Evolutionary conservation across 2,888 invertebrate genomes (phyloP).

Genomic region (Panopea generosa): DNA sequence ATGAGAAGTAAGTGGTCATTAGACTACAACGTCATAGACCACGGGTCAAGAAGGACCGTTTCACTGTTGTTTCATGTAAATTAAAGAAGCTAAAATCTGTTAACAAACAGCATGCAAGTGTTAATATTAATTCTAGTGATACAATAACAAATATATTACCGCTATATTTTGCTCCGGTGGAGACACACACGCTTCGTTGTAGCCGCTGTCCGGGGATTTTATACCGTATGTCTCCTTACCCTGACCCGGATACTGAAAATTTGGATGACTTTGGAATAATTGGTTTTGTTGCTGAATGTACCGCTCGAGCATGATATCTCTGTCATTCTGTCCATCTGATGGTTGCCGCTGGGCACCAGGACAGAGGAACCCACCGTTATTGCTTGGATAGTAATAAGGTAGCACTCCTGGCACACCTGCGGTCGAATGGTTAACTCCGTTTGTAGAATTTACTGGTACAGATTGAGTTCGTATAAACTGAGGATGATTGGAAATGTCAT

Average conservation of each 20-base stretch:
- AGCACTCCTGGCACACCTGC: background rate
- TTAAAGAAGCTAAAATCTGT: too few species aligned
- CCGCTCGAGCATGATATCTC: slow-evolving; percentile 67
- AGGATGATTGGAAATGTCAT: slow-evolving; percentile 31
- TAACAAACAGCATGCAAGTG: too few species aligned
- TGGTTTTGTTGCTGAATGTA: slow-evolving; percentile 73
- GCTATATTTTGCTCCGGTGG: slow-evolving; percentile 33
- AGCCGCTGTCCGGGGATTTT: slow-evolving; percentile 82
- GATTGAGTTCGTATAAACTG: slow-evolving; percentile 39
- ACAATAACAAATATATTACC: slow-evolving; percentile 14
- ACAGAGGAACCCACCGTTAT: background rate
- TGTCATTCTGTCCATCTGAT: background rate
- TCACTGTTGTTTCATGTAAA: too few species aligned
- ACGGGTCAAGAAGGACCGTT: too few species aligned
- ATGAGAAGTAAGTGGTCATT: too few species aligned
- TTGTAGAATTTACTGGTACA: slow-evolving; percentile 27
- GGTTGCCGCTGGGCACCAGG: background rate
- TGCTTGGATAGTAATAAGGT: background rate
- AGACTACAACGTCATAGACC: too few species aligned
- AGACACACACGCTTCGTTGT: slow-evolving; percentile 75
- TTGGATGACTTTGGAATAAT: slow-evolving; percentile 53
- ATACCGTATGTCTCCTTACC: slow-evolving; percentile 63
- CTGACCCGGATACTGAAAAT: slow-evolving; percentile 45
- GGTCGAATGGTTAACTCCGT: background rate
- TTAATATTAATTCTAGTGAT: background rate